These are phyloP conservation scores for Psephotus haematonotus DNA, from an alignment of 2,113 vertebrate species.

Conservation along the genomic window DNA sequence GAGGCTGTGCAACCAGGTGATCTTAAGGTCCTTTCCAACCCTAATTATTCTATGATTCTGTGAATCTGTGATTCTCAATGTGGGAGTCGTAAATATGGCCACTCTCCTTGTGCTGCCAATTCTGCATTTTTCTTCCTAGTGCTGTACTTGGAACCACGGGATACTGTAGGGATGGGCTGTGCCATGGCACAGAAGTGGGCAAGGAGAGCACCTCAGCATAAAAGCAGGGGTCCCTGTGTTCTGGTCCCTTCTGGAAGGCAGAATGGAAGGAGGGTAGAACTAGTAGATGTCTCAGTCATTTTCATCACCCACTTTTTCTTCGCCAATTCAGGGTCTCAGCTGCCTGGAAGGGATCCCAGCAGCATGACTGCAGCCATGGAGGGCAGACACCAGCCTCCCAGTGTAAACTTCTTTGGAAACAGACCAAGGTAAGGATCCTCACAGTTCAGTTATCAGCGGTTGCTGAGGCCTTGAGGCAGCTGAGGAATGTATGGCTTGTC, in stretches of 20 bases:
- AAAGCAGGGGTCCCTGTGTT: background rate
- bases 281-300: background rate
- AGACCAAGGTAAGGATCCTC: constrained; percentile 68
- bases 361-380: constrained; percentile 14
- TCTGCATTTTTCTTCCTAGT: background rate
- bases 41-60: background rate
- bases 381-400: constrained; percentile 54
- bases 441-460: background rate
- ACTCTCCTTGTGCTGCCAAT: background rate
- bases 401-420: constrained; percentile 75
- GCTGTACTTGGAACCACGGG: rapidly evolving
- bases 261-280: background rate
- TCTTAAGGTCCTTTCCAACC: background rate
- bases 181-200: background rate
- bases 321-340: constrained; percentile 61
- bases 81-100: background rate
- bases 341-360: constrained; percentile 48
- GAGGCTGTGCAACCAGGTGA: background rate
- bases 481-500: background rate
- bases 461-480: background rate
- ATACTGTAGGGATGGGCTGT: rapidly evolving
- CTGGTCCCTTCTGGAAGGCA: background rate
- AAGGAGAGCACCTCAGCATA: background rate
- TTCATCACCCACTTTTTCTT: background rate
- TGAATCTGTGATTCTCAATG: background rate